phyloP scores from a whole-genome alignment of 2,888 invertebrate species.

The Adelphocoris suturalis region DNA sequence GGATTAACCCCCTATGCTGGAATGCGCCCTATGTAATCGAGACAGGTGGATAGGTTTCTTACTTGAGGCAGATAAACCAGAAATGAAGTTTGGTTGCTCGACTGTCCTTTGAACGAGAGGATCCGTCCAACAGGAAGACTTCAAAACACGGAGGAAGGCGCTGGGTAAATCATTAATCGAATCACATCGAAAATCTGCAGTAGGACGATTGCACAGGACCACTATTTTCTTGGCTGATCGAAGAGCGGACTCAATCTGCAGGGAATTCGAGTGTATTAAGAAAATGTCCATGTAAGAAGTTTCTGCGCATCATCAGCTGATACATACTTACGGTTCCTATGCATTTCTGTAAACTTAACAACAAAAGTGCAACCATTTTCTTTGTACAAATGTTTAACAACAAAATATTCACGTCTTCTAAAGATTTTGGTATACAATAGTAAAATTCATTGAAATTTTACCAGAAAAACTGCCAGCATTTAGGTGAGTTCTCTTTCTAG shows the following conservation, averaged over 20 bases:
- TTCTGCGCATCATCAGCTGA: background rate
- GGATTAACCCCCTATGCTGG: too few relatives aligned
- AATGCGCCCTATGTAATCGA: too few relatives aligned
- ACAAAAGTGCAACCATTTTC: too few relatives aligned
- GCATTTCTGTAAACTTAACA: too few relatives aligned
- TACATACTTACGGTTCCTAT: background rate
- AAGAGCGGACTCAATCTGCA: constrained; percentile 37
- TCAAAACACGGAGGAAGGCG: constrained; percentile 69
- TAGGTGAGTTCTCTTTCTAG: too few relatives aligned
- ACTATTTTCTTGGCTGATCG: constrained; percentile 46
- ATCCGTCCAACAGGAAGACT: constrained; percentile 56
- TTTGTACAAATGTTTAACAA: too few relatives aligned
- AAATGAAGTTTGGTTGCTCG: constrained; percentile 74
- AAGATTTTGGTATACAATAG: too few relatives aligned
- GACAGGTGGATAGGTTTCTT: background rate
- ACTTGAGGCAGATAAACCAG: constrained; percentile 74
- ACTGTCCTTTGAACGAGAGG: constrained; percentile 50
- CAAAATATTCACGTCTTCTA: too few relatives aligned
- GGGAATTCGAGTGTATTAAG: background rate
- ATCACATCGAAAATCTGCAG: constrained; percentile 70
- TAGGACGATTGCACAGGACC: constrained; percentile 61
- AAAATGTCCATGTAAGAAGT: background rate
- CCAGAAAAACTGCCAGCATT: too few relatives aligned
- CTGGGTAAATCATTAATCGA: constrained; percentile 69
- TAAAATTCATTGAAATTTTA: too few relatives aligned